These are phyloP conservation scores for Sanderia malayensis DNA, from an alignment of 30 jellyfish, hydroid and myxozoan genomes.

Conservation along the genomic window DNA sequence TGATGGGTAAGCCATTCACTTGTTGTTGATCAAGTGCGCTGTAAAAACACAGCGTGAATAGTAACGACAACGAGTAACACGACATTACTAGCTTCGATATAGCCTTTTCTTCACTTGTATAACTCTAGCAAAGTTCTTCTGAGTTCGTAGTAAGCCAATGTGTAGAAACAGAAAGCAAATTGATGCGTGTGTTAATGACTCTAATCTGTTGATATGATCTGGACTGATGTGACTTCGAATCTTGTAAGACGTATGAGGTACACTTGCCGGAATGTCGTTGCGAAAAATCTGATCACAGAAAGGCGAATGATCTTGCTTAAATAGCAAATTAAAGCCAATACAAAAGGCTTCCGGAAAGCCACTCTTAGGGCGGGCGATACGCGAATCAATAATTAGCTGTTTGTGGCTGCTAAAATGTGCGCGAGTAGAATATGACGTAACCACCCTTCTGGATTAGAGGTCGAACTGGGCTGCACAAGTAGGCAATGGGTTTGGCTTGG, in stretches of 20 bases:
- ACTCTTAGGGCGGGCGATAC: too few species aligned
- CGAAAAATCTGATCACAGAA: conserved; percentile 3
- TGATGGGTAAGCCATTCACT: conserved; percentile 39
- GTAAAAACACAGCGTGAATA: conserved; percentile 1
- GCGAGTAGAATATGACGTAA: background rate
- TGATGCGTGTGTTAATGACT: too few species aligned
- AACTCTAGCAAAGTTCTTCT: too few species aligned
- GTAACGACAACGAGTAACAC: background rate
- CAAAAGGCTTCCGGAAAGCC: conserved; percentile 74
- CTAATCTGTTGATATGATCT: too few species aligned
- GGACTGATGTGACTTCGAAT: too few species aligned
- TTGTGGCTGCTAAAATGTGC: background rate
- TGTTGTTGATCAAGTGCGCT: background rate
- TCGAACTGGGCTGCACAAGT: too few species aligned
- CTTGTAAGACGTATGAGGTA: too few species aligned
- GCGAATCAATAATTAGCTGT: conserved; percentile 41
- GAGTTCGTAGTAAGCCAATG: too few species aligned
- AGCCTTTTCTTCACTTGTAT: too few species aligned
- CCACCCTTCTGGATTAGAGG: too few species aligned
- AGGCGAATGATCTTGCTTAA: conserved; percentile 42
- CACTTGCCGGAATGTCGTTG: conserved; percentile 19
- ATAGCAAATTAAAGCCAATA: conserved; percentile 38
- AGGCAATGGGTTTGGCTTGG: too few species aligned
- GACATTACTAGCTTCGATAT: background rate
- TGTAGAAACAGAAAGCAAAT: too few species aligned